phyloP scores from a whole-genome alignment of 2,888 invertebrate species.

The Leptura quadrifasciata region DNA sequence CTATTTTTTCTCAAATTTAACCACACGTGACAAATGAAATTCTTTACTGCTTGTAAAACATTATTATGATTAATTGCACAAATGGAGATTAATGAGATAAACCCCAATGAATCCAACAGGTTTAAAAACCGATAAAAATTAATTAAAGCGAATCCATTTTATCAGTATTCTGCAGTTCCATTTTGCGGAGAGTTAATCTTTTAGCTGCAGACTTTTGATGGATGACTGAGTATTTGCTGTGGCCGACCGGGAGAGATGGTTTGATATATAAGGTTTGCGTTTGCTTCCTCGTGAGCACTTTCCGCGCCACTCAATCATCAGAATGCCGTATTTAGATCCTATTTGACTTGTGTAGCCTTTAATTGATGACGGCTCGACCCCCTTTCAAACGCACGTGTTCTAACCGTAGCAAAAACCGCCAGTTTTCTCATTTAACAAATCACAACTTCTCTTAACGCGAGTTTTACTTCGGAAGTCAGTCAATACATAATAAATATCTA shows the following conservation, averaged over 20 bases:
- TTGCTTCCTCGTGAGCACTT: conserved; percentile 54
- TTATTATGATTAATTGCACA: neutral
- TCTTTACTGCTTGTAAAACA: neutral
- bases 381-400: conserved; percentile 24
- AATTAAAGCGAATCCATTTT: conserved; percentile 40
- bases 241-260: conserved; percentile 43
- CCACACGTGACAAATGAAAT: neutral
- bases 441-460: conserved; percentile 4
- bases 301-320: conserved; percentile 55
- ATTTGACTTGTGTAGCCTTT: conserved; percentile 53
- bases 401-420: conserved; percentile 15
- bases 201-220: conserved; percentile 53
- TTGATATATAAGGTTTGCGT: conserved; percentile 51
- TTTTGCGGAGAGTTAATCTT: conserved; percentile 48
- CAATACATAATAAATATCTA: neutral
- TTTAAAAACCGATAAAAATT: conserved; percentile 43
- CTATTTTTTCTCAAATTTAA: too few relatives aligned
- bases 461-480: conserved; percentile 2
- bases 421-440: conserved; percentile 18
- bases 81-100: conserved; percentile 33
- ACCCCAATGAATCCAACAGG: conserved; percentile 31
- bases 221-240: conserved; percentile 51
- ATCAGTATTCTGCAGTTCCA: conserved; percentile 41
- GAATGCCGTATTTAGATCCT: conserved; percentile 54
- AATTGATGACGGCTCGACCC: conserved; percentile 52